Percentiles rank a stretch among this genome's conserved stretches.
These are phyloP conservation scores for Drosophila saltans DNA, from an alignment of 1,140 invertebrate genomes.

Conservation along the genomic window DNA sequence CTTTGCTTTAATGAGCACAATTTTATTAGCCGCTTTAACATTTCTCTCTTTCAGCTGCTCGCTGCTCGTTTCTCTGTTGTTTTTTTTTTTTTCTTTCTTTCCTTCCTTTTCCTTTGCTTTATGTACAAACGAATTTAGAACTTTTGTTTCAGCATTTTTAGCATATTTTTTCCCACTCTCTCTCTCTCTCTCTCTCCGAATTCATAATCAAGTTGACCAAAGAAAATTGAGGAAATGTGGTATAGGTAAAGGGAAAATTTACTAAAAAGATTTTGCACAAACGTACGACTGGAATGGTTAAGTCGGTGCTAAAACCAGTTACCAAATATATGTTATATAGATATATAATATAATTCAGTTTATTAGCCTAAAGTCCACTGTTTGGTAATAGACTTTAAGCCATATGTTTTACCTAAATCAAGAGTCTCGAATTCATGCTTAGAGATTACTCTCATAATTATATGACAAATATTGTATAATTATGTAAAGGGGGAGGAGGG, in stretches of 20 bases:
- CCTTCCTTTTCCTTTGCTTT: slow-evolving; percentile 24
- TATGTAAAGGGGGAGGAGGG: no score
- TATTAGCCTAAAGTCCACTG: no score
- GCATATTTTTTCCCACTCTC: slow-evolving; percentile 48
- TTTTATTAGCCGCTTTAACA: slow-evolving; percentile 74
- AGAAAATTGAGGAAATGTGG: neutral
- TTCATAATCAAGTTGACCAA: neutral
- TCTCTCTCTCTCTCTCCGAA: neutral
- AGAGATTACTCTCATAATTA: no score
- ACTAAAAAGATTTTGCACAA: neutral
- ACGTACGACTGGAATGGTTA: no score
- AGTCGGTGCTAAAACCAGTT: no score
- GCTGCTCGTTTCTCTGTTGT: slow-evolving; percentile 5
- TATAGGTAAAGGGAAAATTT: neutral
- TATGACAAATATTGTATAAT: no score
- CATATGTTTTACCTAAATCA: no score
- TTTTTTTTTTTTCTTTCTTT: neutral
- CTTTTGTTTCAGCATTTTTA: slow-evolving; percentile 58
- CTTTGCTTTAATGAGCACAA: slow-evolving; percentile 76
- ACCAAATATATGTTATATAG: no score
- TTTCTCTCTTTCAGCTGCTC: slow-evolving; percentile 32
- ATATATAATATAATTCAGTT: no score
- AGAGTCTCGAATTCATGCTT: no score
- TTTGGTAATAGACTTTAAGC: no score
- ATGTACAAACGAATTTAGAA: slow-evolving; percentile 58